Conservation (phyloP, 2,888 invertebrate species). For the Antitype chi region DNA sequence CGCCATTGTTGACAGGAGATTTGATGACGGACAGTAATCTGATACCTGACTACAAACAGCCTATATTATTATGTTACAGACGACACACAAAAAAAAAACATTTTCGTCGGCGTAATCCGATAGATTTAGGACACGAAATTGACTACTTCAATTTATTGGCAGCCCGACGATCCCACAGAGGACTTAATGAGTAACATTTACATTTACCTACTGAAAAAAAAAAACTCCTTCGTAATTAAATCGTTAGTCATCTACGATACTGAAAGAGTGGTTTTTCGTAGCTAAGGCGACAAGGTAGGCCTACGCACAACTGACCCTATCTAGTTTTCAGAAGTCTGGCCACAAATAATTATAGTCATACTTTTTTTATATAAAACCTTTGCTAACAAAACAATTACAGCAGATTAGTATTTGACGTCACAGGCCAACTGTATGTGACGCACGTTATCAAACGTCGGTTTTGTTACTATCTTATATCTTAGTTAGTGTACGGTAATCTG, state of each 20-base stretch:
- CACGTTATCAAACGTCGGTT: slow-evolving; percentile 24
- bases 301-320: slow-evolving; percentile 20
- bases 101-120: slow-evolving; percentile 22
- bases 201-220: neutral
- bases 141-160: slow-evolving; percentile 16
- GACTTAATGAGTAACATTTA: neutral
- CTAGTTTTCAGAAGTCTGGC: slow-evolving; percentile 31
- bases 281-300: slow-evolving; percentile 14
- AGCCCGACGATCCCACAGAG: neutral
- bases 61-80: slow-evolving; percentile 26
- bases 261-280: slow-evolving; percentile 35
- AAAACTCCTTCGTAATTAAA: neutral
- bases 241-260: slow-evolving; percentile 3
- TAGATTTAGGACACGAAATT: slow-evolving; percentile 29
- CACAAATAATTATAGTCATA: slow-evolving; percentile 10
- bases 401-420: slow-evolving; percentile 56
- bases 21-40: slow-evolving; percentile 50
- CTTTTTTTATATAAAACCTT: slow-evolving; percentile 35
- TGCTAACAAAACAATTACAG: slow-evolving; percentile 23
- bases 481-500: neutral
- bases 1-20: slow-evolving; percentile 52
- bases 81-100: slow-evolving; percentile 31
- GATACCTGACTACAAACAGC: slow-evolving; percentile 37
- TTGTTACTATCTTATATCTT: neutral
- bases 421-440: slow-evolving; percentile 33